These are phyloP conservation scores for Uloborus plumipes DNA, from an alignment of 2,888 invertebrate species.

Conservation along the genomic window DNA sequence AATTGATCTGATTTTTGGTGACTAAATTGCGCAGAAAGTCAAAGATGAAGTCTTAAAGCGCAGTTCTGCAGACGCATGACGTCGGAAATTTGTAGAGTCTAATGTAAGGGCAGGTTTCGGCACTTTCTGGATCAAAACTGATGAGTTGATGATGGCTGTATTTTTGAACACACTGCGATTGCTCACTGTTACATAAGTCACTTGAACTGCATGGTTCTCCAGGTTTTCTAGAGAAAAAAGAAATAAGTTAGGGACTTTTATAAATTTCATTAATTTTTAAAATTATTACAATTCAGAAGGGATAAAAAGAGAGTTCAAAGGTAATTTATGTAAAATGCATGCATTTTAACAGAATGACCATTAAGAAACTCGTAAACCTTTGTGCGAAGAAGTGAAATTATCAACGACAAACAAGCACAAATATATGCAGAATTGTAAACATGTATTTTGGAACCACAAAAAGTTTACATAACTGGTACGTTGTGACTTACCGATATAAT, in stretches of 20 bases:
- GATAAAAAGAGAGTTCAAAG: not conserved
- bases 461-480: too few relatives aligned
- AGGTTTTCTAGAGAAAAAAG: conserved; percentile 50
- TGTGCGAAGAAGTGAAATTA: too few relatives aligned
- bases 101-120: conserved; percentile 68
- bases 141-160: conserved; percentile 68
- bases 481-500: too few relatives aligned
- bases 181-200: conserved; percentile 43
- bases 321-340: not conserved
- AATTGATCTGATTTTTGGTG: too few relatives aligned
- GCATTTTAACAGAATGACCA: too few relatives aligned
- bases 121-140: conserved; percentile 69
- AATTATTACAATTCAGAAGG: not conserved
- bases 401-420: too few relatives aligned
- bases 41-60: not conserved
- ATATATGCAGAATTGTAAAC: too few relatives aligned
- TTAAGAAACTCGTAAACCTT: too few relatives aligned
- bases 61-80: conserved; percentile 67
- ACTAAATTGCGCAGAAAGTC: not conserved
- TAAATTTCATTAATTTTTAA: not conserved
- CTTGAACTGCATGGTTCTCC: conserved; percentile 48
- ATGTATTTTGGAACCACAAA: too few relatives aligned
- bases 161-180: conserved; percentile 68
- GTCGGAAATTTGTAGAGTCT: conserved; percentile 69
- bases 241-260: not conserved